Percentiles rank a stretch among this genome's conserved stretches.
Evolutionary conservation across 1,140 invertebrate species (phyloP).

Genomic region (Heterodera schachtii): DNA sequence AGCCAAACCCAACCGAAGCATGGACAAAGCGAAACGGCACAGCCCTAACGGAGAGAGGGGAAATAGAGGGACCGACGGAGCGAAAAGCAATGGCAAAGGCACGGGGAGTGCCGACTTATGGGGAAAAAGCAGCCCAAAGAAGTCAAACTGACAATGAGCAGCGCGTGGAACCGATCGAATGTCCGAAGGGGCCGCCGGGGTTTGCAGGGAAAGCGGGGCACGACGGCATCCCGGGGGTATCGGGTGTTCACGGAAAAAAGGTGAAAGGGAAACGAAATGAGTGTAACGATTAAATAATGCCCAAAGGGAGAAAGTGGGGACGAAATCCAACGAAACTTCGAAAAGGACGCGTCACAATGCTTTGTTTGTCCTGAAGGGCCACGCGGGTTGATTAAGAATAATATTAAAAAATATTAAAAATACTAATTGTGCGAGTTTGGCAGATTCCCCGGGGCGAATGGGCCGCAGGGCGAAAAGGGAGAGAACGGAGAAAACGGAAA

Average conservation of each 20-base stretch:
- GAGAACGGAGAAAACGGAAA: constrained; percentile 1
- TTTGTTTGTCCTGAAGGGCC: constrained; percentile 27
- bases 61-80: no score
- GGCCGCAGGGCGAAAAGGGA: constrained; percentile 22
- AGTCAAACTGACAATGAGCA: not conserved
- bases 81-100: not conserved
- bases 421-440: not conserved
- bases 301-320: constrained; percentile 12
- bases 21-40: not conserved
- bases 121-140: not conserved
- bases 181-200: not conserved
- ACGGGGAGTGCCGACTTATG: constrained; percentile 16
- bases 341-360: constrained; percentile 6
- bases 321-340: not conserved
- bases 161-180: not conserved
- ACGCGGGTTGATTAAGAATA: constrained; percentile 19
- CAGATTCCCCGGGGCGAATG: not conserved
- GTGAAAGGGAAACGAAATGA: not conserved
- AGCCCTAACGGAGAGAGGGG: no score
- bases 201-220: not conserved
- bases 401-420: not conserved
- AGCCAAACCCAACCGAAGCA: not conserved
- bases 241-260: constrained; percentile 5
- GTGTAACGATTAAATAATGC: not conserved
- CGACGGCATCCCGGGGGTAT: constrained; percentile 20